Percentiles rank a stretch among this genome's conserved stretches.
These are phyloP conservation scores for Copsychus sechellarum DNA, from an alignment of 2,113 vertebrate genomes.

Conservation along the genomic window DNA sequence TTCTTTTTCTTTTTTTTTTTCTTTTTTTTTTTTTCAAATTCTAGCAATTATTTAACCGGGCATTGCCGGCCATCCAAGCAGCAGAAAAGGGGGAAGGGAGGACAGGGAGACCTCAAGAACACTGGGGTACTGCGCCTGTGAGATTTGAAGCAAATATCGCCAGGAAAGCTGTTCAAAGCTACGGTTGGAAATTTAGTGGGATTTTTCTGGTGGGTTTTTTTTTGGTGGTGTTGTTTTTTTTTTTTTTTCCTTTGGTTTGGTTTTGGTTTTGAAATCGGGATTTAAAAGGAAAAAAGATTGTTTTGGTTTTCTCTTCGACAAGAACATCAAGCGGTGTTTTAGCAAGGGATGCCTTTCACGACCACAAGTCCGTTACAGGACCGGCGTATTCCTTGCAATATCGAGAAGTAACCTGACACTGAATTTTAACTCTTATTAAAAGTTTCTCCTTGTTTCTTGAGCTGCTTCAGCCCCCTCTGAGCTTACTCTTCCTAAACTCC, in stretches of 20 bases:
- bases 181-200: not conserved
- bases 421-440: not conserved
- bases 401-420: not conserved
- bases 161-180: not conserved
- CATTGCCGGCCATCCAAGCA: not conserved
- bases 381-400: not conserved
- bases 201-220: not conserved
- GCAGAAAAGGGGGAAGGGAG: slow-evolving; percentile 20
- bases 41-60: slow-evolving; percentile 14
- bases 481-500: not conserved
- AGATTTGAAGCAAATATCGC: not conserved
- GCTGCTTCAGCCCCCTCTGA: not conserved
- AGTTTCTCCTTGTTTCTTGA: not conserved
- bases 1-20: not conserved
- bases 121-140: not conserved
- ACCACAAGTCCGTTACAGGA: not conserved
- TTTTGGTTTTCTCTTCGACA: slow-evolving; percentile 3
- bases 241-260: not conserved
- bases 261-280: not conserved
- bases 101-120: not conserved
- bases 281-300: not conserved
- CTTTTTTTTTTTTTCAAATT: not conserved
- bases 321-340: slow-evolving; percentile 14
- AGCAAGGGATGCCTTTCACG: not conserved
- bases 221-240: not conserved